phyloP scores from a whole-genome alignment of 2,888 invertebrate species.

The Drosophila melanocephala region DNA sequence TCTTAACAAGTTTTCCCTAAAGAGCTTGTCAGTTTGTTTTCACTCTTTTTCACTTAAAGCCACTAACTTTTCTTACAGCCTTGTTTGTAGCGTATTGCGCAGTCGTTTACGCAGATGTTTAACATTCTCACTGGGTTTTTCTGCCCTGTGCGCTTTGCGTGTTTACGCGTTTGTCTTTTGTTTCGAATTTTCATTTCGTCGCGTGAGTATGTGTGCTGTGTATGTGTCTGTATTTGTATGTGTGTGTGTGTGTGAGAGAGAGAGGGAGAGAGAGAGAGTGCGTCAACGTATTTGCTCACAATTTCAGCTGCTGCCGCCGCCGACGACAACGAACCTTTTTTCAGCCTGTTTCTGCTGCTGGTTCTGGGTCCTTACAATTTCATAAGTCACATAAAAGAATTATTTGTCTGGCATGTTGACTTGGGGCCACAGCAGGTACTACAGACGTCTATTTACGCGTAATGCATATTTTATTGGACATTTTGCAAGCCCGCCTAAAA shows the following conservation, averaged over 20 bases:
- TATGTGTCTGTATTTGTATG: background rate
- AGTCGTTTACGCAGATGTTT: slow-evolving; percentile 13
- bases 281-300: slow-evolving; percentile 45
- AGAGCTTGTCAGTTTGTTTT: background rate
- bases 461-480: slow-evolving; percentile 75
- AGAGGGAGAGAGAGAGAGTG: slow-evolving; percentile 4
- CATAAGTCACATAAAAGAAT: slow-evolving; percentile 73
- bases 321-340: slow-evolving; percentile 22
- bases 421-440: slow-evolving; percentile 42
- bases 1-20: background rate
- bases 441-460: slow-evolving; percentile 57
- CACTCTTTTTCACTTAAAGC: background rate
- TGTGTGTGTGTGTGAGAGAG: background rate
- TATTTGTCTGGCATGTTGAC: slow-evolving; percentile 71
- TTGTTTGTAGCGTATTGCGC: slow-evolving; percentile 12
- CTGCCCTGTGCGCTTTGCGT: slow-evolving; percentile 56
- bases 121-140: slow-evolving; percentile 3
- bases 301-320: slow-evolving; percentile 35
- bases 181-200: slow-evolving; percentile 64
- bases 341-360: slow-evolving; percentile 12
- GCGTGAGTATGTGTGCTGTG: slow-evolving; percentile 20
- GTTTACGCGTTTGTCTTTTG: slow-evolving; percentile 70
- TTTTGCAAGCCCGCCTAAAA: slow-evolving; percentile 55
- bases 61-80: background rate
- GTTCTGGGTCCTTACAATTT: slow-evolving; percentile 42